Base-by-base conservation (phyloP, 2,888 invertebrate species). In the Hyles lineata region DNA sequence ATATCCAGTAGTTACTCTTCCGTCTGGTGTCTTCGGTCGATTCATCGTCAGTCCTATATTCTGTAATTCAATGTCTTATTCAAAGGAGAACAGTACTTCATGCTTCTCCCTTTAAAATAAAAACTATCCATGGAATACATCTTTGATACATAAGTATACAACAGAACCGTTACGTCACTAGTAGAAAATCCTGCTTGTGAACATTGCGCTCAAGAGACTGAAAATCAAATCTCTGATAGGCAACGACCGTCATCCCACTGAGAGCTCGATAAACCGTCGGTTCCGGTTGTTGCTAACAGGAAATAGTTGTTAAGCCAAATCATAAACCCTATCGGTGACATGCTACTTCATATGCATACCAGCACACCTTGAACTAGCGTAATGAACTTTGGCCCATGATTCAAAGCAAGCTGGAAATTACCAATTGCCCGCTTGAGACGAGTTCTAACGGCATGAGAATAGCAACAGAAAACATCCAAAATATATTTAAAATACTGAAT, bases 261-360 rank as follows among this genome's bases (percentile, higher is more conserved):
- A 55, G 2, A 55, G 55, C n/a, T n/a, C 55, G 19, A 7, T 55
- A 55, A 55, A n/a, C 19, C 55, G 55, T 55, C n/a, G 55, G 55
- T 55, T 55, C 55, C 55, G 55, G 55, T 55, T n/a, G 55, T 55
- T 55, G 55, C 55, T 55, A 55, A 55, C 55, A n/a, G 55, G 55
- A 55, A 55, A 55, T n/a, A 55, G 55, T 55, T 55, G 55, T 55
- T 55, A 55, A n/a, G 55, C 55, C 55, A 55, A n/a, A 55, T 55
- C 55, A 55, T 2, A 55, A 55, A n/a, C 55, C 55, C 55, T 55
- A 55, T 55, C n/a, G 55, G 55, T n/a, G 55, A 5, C 55, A 19
- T 55, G 55, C 55, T n/a, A 55, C n/a, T 55, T 55, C 55, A 55
- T n/a, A 19, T 55, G 19, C n/a, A 55, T 55, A 55, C n/a, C 55